Evolutionary conservation across 2,113 vertebrate species (phyloP), one percentile per base, ranked within the genome.

Genomic region (Salminus brasiliensis): DNA sequence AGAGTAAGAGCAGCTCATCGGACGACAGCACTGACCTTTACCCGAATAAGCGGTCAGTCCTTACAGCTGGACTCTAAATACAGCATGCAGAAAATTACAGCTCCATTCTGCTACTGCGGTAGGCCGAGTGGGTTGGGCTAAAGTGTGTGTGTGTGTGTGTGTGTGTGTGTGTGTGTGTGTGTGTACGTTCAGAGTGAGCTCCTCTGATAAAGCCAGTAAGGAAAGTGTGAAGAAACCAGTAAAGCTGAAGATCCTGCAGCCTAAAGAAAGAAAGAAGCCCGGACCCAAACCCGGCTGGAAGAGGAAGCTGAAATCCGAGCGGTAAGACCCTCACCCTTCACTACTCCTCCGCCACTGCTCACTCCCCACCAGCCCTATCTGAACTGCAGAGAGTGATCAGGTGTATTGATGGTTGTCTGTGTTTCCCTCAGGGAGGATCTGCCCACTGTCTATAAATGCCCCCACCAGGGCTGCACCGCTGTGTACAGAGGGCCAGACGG

Each of bases 211-310:
- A 70, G 93, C 89, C 23, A 85, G 77, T 81, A 92, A 86, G 79
- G 94, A 91, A 49, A 55, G 1, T 25, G 1, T 23, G 21, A 55
- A 55, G 23, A 55, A 55, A 11, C 2, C 52, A 3, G 52, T 55
- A 10, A 55, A 55, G 52, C 66, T 86, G 0, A 95, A 93, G 82
- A 89, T 86, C 12, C 30, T 73, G 70, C 95, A 95, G 74, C 94
- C 94, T 29, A 96, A 94, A 91, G 78, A 93, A 55, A 93, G 95
- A 73, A 98, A 95, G 91, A 99, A 98, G 74, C 97, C 98, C 0
- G 98, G 98, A 18, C 98, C 97, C 32, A 99, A 98, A 87, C 97
- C 97, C 0, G 97, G 97, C 86, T 98, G 97, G 96, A 99, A 99
- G 87, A 96, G 95, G 82, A 93, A 96, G 85, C 93, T 96, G 25